A percentile compares a stretch with the other conserved stretches of the same genome.
Evolutionary conservation across 2,113 vertebrate genomes (phyloP).

Genomic region (Danionella cerebrum): DNA sequence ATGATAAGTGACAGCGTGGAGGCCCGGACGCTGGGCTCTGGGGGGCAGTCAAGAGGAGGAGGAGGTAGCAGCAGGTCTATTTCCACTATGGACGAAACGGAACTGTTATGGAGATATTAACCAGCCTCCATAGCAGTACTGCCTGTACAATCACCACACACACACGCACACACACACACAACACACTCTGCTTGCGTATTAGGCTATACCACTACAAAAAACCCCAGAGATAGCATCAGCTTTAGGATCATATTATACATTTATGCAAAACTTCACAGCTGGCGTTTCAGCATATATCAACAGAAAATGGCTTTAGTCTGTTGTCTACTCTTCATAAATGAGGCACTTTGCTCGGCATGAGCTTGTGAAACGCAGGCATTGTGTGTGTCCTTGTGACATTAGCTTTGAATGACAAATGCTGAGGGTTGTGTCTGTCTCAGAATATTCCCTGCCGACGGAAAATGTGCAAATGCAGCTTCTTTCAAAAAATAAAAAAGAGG

Average conservation of each 20-base stretch:
- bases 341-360: neutral
- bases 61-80: conserved; percentile 26
- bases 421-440: neutral
- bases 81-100: neutral
- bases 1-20: conserved; percentile 66
- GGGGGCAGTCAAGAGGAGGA: conserved; percentile 56
- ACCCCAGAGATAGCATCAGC: neutral
- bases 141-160: neutral
- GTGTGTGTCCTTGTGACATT: neutral
- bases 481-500: conserved; percentile 14
- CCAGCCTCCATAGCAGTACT: neutral
- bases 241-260: neutral
- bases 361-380: conserved; percentile 1
- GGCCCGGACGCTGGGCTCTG: conserved; percentile 62
- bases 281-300: neutral
- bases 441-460: conserved; percentile 10
- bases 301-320: neutral
- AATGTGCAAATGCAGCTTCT: conserved; percentile 19
- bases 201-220: neutral
- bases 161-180: neutral
- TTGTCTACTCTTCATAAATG: neutral
- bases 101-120: neutral
- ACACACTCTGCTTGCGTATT: too few species aligned
- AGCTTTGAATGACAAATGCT: conserved; percentile 13
- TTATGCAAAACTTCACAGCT: neutral